Base-by-base conservation (phyloP, 35 echinoderm and acorn worm species). In the Apostichopus californicus region DNA sequence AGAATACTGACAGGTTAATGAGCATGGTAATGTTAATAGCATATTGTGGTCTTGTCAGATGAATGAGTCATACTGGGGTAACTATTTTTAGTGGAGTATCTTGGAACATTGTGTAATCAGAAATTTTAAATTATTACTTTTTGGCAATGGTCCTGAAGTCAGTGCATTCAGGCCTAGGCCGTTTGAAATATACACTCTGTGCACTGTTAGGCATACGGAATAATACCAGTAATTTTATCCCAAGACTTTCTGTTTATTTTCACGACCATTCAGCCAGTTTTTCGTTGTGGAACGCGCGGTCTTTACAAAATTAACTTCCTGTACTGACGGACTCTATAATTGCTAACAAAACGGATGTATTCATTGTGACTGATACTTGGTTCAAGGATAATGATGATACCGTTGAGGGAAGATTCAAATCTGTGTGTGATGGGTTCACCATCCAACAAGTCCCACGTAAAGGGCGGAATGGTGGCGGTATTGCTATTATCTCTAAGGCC, bases 321-420 rank as follows among this genome's bases (percentile, higher is more conserved):
- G 80, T 8, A 28, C 55, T 83, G 34, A 17, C 23, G 80, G 25
- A 28, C 54, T 83, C 80, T 46, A 0, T 83, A 83, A 22, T 83
- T 83, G 18, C 54, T 56, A 83, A 83, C 80, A 83, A 83, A 56
- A 83, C 80, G 17, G 80, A 83, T 83, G 80, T 83, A 83, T 83
- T 83, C 18, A 83, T 83, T 83, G 1, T 83, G 34, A 83, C 56
- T 83, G 80, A 83, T 56, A 83, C 80, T 15, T 83, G 80, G 80
- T 83, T 83, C 56, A 83, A 56, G 24, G 80, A 83, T 14, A 7
- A 28, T 83, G 80, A 83, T 83, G 80, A 83, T 34, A 46, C 24
- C 80, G 24, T 56, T 83, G 80, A 83, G 80, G 80, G 80, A 6
- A 83, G 80, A 34, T 83, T 83, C 34, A 83, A 53, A 17, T 83